phyloP scores from a whole-genome alignment of 2,113 vertebrate species.

The Callorhinus ursinus region DNA sequence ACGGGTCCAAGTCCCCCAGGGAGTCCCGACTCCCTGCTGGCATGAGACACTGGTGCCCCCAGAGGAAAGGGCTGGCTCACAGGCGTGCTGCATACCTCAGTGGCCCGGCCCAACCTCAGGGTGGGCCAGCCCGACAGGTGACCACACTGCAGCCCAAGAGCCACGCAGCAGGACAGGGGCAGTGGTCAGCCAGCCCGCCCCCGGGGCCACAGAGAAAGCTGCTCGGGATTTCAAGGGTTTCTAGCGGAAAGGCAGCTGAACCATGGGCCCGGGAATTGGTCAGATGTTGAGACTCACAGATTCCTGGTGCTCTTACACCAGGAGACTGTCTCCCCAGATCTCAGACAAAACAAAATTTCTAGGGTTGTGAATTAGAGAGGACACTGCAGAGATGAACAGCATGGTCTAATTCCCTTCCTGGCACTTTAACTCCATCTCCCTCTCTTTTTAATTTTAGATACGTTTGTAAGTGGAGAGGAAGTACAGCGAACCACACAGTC shows the following conservation, averaged over 20 bases:
- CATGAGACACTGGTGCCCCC: not conserved
- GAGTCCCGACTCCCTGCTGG: not conserved
- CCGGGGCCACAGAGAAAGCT: not conserved
- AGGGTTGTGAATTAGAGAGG: not conserved
- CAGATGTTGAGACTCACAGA: not conserved
- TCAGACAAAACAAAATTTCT: not conserved
- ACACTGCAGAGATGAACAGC: not conserved
- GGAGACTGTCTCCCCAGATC: not conserved
- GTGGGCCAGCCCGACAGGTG: not conserved
- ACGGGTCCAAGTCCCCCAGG: fast-evolving
- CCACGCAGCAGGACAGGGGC: not conserved
- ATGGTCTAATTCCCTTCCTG: not conserved
- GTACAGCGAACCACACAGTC: not conserved
- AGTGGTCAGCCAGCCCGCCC: not conserved
- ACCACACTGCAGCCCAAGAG: not conserved
- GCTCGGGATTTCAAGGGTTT: not conserved
- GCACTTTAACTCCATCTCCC: not conserved
- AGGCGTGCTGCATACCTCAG: not conserved
- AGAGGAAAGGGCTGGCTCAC: not conserved
- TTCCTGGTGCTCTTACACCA: not conserved
- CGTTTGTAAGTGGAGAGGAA: not conserved
- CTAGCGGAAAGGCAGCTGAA: not conserved
- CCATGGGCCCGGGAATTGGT: not conserved
- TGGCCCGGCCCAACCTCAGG: not conserved
- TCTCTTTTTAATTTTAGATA: not conserved